Conservation (phyloP, 2,113 vertebrate genomes). For the Trogon surrucura region DNA sequence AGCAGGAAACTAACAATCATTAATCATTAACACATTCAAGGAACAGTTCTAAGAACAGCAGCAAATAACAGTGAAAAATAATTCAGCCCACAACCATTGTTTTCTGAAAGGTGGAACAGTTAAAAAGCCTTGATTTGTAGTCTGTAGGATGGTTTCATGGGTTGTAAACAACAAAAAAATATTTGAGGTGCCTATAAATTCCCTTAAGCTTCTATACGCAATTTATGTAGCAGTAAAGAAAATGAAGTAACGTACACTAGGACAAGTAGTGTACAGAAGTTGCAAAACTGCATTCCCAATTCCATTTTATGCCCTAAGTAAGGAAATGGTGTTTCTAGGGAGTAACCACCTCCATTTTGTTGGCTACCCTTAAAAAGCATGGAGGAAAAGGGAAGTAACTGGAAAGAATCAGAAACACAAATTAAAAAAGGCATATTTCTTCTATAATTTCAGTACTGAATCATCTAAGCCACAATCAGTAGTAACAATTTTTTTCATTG, state of each 20-base stretch:
- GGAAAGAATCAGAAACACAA: not conserved
- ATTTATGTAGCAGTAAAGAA: not conserved
- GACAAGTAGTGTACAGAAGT: not conserved
- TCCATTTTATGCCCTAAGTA: not conserved
- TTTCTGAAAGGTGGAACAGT: not conserved
- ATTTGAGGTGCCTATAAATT: not conserved
- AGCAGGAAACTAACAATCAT: not conserved
- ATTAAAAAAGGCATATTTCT: not conserved
- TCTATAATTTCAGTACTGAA: not conserved
- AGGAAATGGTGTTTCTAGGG: not conserved
- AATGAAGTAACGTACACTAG: not conserved
- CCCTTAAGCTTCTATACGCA: not conserved
- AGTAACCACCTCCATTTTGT: not conserved
- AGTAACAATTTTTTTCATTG: not conserved
- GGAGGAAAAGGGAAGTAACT: not conserved
- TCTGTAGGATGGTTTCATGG: not conserved
- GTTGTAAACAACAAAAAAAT: not conserved
- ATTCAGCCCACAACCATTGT: not conserved
- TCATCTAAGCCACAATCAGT: not conserved
- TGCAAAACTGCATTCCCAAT: not conserved
- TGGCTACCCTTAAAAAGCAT: not conserved
- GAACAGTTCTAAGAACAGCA: not conserved
- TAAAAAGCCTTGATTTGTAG: not conserved
- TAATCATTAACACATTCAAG: not conserved
- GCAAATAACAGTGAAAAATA: not conserved